These are phyloP conservation scores for Conus betulinus DNA, from an alignment of 1,140 invertebrate genomes.

Conservation along the genomic window DNA sequence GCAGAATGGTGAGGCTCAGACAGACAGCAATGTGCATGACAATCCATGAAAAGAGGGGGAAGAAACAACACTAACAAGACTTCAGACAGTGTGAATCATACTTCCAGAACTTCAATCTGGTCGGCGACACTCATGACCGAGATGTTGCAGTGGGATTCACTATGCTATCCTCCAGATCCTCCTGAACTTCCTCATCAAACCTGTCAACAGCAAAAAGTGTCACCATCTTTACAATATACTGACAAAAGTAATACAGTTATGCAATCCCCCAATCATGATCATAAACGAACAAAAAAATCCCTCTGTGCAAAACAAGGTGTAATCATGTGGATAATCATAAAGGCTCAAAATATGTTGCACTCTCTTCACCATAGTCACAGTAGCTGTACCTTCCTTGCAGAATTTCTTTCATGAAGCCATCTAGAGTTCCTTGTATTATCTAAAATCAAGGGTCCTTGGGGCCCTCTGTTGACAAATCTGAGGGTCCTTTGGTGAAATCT, in stretches of 20 bases:
- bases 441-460: too few species aligned
- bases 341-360: too few species aligned
- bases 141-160: slow-evolving; percentile 50
- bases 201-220: not conserved
- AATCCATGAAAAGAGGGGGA: not conserved
- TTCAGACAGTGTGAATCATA: slow-evolving; percentile 37
- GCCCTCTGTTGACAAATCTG: too few species aligned
- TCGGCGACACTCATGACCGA: slow-evolving; percentile 50
- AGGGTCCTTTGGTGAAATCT: too few species aligned
- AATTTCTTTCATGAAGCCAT: too few species aligned
- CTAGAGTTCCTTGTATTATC: too few species aligned
- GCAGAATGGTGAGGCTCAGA: not conserved
- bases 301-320: too few species aligned
- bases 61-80: not conserved
- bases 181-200: slow-evolving; percentile 46
- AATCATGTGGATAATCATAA: too few species aligned
- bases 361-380: too few species aligned
- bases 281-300: too few species aligned
- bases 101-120: slow-evolving; percentile 58
- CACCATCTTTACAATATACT: not conserved
- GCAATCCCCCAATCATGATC: not conserved
- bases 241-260: not conserved
- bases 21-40: not conserved
- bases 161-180: slow-evolving; percentile 60
- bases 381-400: too few species aligned